Evolutionary conservation across 2,797 vertebrate genomes (phyloP).

Genomic region (Acanthornis magna): DNA sequence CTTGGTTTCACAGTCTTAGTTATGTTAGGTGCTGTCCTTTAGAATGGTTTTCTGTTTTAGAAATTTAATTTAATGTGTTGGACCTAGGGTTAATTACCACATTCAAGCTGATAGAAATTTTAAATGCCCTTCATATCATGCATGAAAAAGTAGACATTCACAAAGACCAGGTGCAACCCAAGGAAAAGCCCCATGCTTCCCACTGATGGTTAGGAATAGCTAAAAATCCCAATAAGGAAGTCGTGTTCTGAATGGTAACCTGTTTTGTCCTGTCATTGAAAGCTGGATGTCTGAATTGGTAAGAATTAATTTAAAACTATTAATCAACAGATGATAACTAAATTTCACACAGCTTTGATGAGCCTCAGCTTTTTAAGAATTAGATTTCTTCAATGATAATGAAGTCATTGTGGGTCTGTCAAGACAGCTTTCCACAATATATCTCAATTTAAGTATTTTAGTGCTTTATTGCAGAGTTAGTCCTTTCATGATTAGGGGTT

Average conservation of each 20-base stretch:
- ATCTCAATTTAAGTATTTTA: conserved; percentile 15
- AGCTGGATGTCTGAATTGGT: neutral
- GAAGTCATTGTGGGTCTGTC: neutral
- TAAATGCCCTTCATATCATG: neutral
- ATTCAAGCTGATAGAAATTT: neutral
- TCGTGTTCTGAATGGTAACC: neutral
- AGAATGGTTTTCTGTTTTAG: neutral
- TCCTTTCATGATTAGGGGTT: neutral
- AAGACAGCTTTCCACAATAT: neutral
- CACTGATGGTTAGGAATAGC: neutral
- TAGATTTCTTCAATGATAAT: conserved; percentile 25
- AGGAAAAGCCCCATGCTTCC: neutral
- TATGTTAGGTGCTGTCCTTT: neutral
- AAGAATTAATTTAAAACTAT: conserved; percentile 22
- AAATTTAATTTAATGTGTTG: neutral
- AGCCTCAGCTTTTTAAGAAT: conserved; percentile 27
- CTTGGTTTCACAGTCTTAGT: neutral
- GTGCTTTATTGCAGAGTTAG: conserved; percentile 20
- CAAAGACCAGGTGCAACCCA: neutral
- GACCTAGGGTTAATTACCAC: neutral
- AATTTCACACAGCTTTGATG: conserved; percentile 2
- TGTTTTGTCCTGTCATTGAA: neutral
- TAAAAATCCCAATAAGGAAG: neutral
- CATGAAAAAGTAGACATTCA: neutral
- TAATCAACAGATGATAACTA: conserved; percentile 30